Conservation (phyloP, 2,888 invertebrate genomes). For the Cerastis rubricosa region DNA sequence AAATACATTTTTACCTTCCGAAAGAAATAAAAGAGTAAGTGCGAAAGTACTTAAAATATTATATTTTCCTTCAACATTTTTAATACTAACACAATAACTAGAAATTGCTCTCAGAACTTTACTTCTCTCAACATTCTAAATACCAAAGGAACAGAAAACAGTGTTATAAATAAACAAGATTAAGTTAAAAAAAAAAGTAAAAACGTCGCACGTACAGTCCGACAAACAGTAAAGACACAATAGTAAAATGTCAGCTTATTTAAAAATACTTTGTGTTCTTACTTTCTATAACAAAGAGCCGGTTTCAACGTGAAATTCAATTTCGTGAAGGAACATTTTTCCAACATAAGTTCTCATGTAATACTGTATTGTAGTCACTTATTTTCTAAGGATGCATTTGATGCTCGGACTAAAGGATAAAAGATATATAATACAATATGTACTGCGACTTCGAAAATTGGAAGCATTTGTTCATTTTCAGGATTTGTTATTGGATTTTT, state of each 20-base stretch:
- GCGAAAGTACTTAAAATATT: slow-evolving; percentile 9
- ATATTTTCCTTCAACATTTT: slow-evolving; percentile 24
- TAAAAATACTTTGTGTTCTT: slow-evolving; percentile 73
- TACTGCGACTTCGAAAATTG: slow-evolving; percentile 52
- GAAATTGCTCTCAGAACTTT: slow-evolving; percentile 3
- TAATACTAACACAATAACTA: slow-evolving; percentile 37
- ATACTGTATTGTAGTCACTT: slow-evolving; percentile 63
- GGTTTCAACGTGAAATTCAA: slow-evolving; percentile 76
- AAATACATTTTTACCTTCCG: too few relatives aligned
- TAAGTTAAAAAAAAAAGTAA: slow-evolving; percentile 32
- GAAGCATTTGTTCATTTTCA: slow-evolving; percentile 52
- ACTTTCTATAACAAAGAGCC: slow-evolving; percentile 72
- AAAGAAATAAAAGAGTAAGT: too few relatives aligned
- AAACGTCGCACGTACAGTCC: slow-evolving; percentile 36
- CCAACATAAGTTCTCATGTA: slow-evolving; percentile 65
- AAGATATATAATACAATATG: slow-evolving; percentile 49
- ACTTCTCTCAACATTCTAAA: slow-evolving; percentile 14
- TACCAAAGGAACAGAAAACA: slow-evolving; percentile 28
- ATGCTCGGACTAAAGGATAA: slow-evolving; percentile 62
- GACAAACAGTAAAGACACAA: slow-evolving; percentile 54
- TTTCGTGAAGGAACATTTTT: slow-evolving; percentile 72
- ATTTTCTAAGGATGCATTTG: slow-evolving; percentile 72
- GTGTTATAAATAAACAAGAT: slow-evolving; percentile 53
- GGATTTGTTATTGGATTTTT: slow-evolving; percentile 47
- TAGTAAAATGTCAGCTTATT: slow-evolving; percentile 74